A percentile compares a stretch with the other conserved stretches of the same genome.
phyloP scores from a whole-genome alignment of 2,888 invertebrate species.

The Anoplius nigerrimus region DNA sequence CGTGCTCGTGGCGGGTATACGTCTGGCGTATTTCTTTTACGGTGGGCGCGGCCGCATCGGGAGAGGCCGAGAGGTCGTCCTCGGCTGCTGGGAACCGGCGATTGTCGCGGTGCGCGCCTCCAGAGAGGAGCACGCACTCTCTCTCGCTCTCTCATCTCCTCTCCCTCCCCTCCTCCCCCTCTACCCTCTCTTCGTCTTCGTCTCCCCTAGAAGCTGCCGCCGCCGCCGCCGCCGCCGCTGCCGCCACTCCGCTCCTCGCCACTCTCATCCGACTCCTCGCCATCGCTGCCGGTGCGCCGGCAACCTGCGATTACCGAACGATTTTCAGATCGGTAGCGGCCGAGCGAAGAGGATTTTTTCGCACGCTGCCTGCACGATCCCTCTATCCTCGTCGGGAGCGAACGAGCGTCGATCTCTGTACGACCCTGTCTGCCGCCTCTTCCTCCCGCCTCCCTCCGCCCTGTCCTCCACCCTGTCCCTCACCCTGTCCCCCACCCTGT shows the following conservation, averaged over 20 bases:
- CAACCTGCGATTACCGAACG: conserved; percentile 58
- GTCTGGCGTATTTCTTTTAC: conserved; percentile 16
- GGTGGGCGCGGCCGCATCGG: conserved; percentile 37
- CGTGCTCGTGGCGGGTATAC: conserved; percentile 7
- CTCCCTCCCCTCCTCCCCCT: conserved; percentile 9
- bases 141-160: conserved; percentile 18
- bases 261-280: conserved; percentile 25
- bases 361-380: conserved; percentile 52
- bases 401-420: neutral
- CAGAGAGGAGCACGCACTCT: conserved; percentile 56
- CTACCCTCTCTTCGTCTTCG: neutral
- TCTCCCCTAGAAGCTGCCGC: neutral
- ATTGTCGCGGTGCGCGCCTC: conserved; percentile 65
- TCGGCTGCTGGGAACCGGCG: conserved; percentile 67
- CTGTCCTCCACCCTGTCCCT: too few relatives aligned
- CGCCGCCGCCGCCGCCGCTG: neutral
- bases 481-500: too few relatives aligned
- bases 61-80: conserved; percentile 70
- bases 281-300: conserved; percentile 39
- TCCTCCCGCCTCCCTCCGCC: too few relatives aligned
- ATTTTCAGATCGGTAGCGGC: conserved; percentile 61
- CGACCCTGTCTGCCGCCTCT: too few relatives aligned
- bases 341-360: conserved; percentile 50
- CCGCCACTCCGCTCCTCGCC: conserved; percentile 10
- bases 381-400: neutral